Evolutionary conservation across 2,113 vertebrate genomes (phyloP), one percentile per base, ranked within the genome.

Genomic region (Xiphophorus maculatus): DNA sequence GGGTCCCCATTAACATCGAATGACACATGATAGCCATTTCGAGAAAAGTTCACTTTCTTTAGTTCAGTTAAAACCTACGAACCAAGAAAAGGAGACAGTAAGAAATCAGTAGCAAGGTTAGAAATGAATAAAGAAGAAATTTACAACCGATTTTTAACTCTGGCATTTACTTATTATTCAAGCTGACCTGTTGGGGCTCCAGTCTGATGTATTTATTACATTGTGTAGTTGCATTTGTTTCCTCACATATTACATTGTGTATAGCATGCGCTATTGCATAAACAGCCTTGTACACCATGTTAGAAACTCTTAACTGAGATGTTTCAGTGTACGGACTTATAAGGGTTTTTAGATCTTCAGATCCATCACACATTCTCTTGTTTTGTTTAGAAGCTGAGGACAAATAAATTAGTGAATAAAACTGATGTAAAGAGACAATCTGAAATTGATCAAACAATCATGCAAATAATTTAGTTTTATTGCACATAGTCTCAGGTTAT

Each of bases 251-350:
- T 9, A 28, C 28, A 28, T 67, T 76, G 33, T 94, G 89, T 35
- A 94, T 81, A 5, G 92, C 90, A 65, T 94, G 85, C n/a, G 91
- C 93, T 62, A 94, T 88, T 14, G 93, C 92, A 74, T 94, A 92
- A 11, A 91, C 88, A 33, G 93, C 93, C 81, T 94, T 94, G 66
- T 94, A 93, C 27, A 92, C 93, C 90, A 93, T 93, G 85, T 94
- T 91, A n/a, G 90, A 85, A 35, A 92, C 66, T 25, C 93, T 72
- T 19, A 94, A 78, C 74, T 94, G 90, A 63, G 93, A 93, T 0
- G 92, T 27, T 80, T 94, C 93, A 8, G 81, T 91, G 69, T 94
- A 95, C 0, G 84, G 70, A 63, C 30, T 92, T 67, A 87, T 75
- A 5, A 94, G 75, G 0, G 35, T 71, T 9, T 44, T 29, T 7